Base-by-base conservation (phyloP, 1,140 invertebrate genomes). In the Aculops lycopersici region DNA sequence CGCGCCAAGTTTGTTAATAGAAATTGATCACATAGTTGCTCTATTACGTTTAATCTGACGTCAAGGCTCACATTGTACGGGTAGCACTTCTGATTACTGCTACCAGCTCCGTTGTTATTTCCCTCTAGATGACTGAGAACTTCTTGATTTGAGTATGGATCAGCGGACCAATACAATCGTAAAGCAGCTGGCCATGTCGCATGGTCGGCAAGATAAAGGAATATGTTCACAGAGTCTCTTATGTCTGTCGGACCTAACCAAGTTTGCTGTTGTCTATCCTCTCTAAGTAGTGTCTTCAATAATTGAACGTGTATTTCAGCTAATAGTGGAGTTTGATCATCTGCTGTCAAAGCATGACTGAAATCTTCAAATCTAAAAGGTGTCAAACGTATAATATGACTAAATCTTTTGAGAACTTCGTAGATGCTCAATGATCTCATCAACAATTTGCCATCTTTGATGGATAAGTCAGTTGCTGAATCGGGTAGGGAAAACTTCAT, bases 361-460 rank as follows among this genome's bases (percentile, higher is more conserved):
- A 94, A 78, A 57, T 94, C 84, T 64, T 94, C 88, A 55, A 92
- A 72, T 45, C 79, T 67, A 58, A 90, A 92, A 37, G 80, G 81
- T 14, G 83, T 84, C 3, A 95, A 59, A 41, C 84, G 64, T 4
- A 92, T 70, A 45, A 84, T 64, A 49, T 73, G 74, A 47, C 76
- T 65, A 56, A 90, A 94, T 53, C 83, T 74, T 47, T 83, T 64
- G 20, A 94, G 57, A 15, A 90, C 75, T 66, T 95, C 88, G 61
- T 92, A 94, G 42, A 94, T 69, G 45, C 72, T 71, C 17, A 81
- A 58, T 17, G 71, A 69, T 51, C 70, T 64, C 64, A 92, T 68
- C 20, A 31, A 31, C 13, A 83, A 63, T 50, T 72, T 57, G 47
- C 74, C 68, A 49, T 68, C 70, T 14, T n/a, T 13, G 41, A 90